Evolutionary conservation across 2,797 vertebrate species (phyloP), one percentile per base, ranked within the genome.

Genomic region (Acestrorhynchus altus): DNA sequence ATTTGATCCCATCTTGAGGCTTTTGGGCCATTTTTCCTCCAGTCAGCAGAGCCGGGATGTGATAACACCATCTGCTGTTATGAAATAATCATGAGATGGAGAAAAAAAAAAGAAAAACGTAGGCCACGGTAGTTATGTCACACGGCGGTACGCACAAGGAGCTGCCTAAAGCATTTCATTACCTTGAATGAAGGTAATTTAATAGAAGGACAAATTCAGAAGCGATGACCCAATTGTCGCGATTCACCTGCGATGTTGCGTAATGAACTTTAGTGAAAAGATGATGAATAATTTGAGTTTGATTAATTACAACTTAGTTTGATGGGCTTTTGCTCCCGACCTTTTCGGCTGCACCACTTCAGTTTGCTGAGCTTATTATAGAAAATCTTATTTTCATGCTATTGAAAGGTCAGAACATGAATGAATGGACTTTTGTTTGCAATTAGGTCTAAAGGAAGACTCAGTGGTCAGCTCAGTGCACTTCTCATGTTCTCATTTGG

Each of bases 101-200:
- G 42, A 2, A 12, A 16, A 13, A 24, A 24, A 61, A 15, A 10
- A 59, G 26, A 39, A n/a, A n/a, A 10, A 15, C 8, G n/a, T 6
- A 1, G 39, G 59, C 16, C 15, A 20, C 10, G 18, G n/a, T 7
- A 15, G 39, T 24, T 24, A 4, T 39, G 9, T 8, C 7, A 63
- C 18, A 10, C 31, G 20, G 60, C 18, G 1, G 31, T 22, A 26
- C 24, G 12, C 26, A 54, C 8, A 54, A 16, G 4, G 22, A 24
- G 52, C 52, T 12, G 56, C 56, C 56, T 59, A 16, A 16, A 59
- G 56, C 56, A 7, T 28, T 59, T 59, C 40, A 66, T 46, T 66
- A 66, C 28, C 64, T 46, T 18, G 42, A 26, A 46, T 46, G 15
- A 66, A 26, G 64, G 44, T 66, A 44, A 46, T 59, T 66, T 66